Base-by-base conservation (phyloP, 1,140 invertebrate species). In the Ganaspis sp. region DNA sequence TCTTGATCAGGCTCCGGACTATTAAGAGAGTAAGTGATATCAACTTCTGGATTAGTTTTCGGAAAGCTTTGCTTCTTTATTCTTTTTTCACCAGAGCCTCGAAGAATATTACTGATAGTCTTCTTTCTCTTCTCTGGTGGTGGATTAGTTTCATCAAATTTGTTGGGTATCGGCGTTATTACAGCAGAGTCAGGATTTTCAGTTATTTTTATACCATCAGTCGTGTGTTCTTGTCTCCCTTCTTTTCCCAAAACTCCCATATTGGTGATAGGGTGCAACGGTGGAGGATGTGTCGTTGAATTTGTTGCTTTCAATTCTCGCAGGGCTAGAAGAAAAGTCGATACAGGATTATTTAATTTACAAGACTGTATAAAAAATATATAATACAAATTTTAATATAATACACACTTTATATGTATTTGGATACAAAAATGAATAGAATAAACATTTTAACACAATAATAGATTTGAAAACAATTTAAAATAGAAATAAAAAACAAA, bases 151-250 rank as follows among this genome's bases (percentile, higher is more conserved):
- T 83, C 85, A n/a, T 87, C 87, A 5, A 90, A 87, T 69, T 87
- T 88, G n/a, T 89, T 90, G 15, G 89, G 89, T 64, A 91, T 92
- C 6, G 88, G 89, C 0, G 89, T 90, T 64, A 90, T 90, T 15
- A 91, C 89, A 29, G 90, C 90, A 0, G 90, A 91, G 81, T 91
- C 89, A 6, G 90, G 88, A 77, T 91, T 90, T 74, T 92, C 90
- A 11, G 86, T 88, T 73, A 91, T 91, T 82, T 91, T 90, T 80
- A 91, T 89, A 73, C 90, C 88, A 19, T 91, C 88, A 8, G 86
- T 77, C 3, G 85, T 81, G 84, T 87, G 89, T 70, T 74, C 86
- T 49, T 81, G 83, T 29, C 79, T 83, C 76, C 90, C 88, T 58
- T 76, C 85, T 11, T 82, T 77, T 42, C 81, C 86, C 29, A 91